phyloP scores from a whole-genome alignment of 2,888 invertebrate genomes.

The Trichacis sp. region DNA sequence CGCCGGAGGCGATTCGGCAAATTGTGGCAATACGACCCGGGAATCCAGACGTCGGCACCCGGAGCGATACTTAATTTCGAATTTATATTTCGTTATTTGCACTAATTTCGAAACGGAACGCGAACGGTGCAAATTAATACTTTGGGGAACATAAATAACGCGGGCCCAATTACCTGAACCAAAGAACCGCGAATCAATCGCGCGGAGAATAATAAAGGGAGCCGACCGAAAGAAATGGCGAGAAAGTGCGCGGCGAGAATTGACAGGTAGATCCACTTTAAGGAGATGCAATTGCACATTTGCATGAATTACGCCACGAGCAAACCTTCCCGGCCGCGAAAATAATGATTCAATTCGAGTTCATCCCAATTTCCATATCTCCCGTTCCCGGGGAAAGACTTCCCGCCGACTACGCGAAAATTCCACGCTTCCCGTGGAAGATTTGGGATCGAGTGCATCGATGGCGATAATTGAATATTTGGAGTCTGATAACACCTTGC shows the following conservation, averaged over 20 bases:
- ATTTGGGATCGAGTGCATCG: background rate
- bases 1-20: conserved; percentile 30
- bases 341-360: conserved; percentile 2
- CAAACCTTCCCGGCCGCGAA: background rate
- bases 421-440: background rate
- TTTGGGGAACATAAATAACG: background rate
- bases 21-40: background rate
- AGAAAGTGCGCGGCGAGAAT: background rate
- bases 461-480: background rate
- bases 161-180: background rate
- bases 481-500: no score
- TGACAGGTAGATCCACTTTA: background rate
- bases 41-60: conserved; percentile 26
- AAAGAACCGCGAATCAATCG: background rate
- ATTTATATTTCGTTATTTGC: conserved; percentile 26
- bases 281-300: background rate
- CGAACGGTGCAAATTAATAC: background rate
- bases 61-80: conserved; percentile 33
- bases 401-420: background rate
- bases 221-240: background rate
- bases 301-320: conserved; percentile 1
- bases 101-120: background rate
- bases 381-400: background rate
- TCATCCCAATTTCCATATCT: conserved; percentile 1
- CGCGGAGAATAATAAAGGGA: background rate